These are phyloP conservation scores for Balanococcus diminutus DNA, from an alignment of 2,888 invertebrate species.

Conservation along the genomic window DNA sequence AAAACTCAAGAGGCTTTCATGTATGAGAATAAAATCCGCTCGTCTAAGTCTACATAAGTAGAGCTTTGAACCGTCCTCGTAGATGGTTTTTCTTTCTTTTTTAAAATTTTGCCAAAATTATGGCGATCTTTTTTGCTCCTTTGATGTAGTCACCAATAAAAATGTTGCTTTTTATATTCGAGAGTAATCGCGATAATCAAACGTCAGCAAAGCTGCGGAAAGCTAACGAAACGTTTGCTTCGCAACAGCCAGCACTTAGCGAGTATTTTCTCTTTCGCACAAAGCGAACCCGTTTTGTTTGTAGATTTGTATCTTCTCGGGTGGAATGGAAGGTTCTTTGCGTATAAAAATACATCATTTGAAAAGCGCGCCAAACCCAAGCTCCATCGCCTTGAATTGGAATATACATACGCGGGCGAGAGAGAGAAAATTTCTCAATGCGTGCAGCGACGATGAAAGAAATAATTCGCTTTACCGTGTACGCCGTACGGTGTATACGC, in stretches of 20 bases:
- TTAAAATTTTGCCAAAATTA: neutral
- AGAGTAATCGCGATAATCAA: conserved; percentile 27
- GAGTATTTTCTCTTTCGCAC: neutral
- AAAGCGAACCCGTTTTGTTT: conserved; percentile 16
- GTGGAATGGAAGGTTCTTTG: conserved; percentile 34
- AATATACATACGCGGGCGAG: neutral
- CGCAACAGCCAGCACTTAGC: neutral
- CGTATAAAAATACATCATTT: conserved; percentile 46
- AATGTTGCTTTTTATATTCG: neutral
- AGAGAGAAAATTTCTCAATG: neutral
- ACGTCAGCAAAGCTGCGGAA: neutral
- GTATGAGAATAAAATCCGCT: too few relatives aligned
- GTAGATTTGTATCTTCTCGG: conserved; percentile 33
- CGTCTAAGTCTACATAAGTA: too few relatives aligned
- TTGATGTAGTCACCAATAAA: neutral
- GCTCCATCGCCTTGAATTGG: neutral
- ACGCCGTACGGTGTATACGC: neutral
- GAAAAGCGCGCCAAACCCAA: conserved; percentile 7
- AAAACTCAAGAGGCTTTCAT: neutral
- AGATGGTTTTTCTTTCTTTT: neutral
- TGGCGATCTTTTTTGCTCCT: neutral
- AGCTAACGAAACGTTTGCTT: too few relatives aligned
- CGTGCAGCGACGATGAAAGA: conserved; percentile 11
- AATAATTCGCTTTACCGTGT: conserved; percentile 19
- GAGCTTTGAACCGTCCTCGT: neutral